phyloP scores from a whole-genome alignment of 1,140 invertebrate genomes.

The Drosophila albomicans region DNA sequence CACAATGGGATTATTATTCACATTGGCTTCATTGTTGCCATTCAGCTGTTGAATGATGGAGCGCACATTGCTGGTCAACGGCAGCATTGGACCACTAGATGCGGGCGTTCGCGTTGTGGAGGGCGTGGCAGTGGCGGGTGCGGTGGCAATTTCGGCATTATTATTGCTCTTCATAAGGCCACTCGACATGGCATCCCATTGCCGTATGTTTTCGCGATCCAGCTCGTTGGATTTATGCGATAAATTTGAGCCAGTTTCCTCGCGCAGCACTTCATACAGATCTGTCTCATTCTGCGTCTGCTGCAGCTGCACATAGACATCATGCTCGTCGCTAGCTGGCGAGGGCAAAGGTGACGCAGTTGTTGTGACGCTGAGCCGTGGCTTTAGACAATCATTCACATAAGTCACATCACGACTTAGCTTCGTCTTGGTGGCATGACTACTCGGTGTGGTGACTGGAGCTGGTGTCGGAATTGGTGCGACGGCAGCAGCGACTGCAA shows the following conservation, averaged over 20 bases:
- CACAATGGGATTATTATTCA: conserved; percentile 54
- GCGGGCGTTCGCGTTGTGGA: conserved; percentile 11
- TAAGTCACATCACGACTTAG: conserved; percentile 90
- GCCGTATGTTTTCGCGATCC: conserved; percentile 93
- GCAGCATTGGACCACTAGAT: conserved; percentile 47
- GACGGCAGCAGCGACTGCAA: conserved; percentile 59
- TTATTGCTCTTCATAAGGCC: conserved; percentile 86
- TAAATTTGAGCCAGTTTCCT: conserved; percentile 74
- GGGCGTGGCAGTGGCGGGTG: not conserved
- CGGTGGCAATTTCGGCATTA: not conserved
- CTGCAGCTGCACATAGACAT: conserved; percentile 87
- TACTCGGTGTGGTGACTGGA: conserved; percentile 41
- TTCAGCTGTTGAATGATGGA: conserved; percentile 79
- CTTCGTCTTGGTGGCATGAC: conserved; percentile 76
- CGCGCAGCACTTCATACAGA: conserved; percentile 81
- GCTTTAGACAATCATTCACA: conserved; percentile 87
- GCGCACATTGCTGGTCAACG: conserved; percentile 73
- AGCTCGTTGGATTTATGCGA: conserved; percentile 88
- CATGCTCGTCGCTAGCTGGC: conserved; percentile 85
- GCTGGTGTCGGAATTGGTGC: conserved; percentile 40
- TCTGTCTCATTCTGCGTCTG: conserved; percentile 59
- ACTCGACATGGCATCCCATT: conserved; percentile 95
- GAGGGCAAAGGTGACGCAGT: not conserved
- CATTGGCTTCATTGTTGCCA: conserved; percentile 48
- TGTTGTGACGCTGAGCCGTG: conserved; percentile 45